These are phyloP conservation scores for Drosophila mulleri DNA, from an alignment of 2,888 invertebrate genomes.

Conservation along the genomic window DNA sequence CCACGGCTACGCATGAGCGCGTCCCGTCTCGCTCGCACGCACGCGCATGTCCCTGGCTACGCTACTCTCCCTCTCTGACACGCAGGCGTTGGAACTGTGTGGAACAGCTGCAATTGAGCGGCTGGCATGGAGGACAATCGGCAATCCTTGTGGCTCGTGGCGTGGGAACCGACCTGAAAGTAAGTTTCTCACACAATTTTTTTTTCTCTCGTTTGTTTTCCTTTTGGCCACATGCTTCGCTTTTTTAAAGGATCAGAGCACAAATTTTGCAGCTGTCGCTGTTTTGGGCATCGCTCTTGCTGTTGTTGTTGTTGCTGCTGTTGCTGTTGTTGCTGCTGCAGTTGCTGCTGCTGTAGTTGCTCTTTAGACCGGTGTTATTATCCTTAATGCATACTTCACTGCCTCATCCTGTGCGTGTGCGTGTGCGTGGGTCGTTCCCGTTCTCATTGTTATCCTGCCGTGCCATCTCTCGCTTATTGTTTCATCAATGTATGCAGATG, in stretches of 20 bases:
- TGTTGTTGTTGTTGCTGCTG: constrained; percentile 30
- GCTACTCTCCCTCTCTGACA: constrained; percentile 45
- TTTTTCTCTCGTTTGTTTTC: constrained; percentile 77
- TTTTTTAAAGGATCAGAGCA: constrained; percentile 81
- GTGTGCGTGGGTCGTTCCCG: constrained; percentile 70
- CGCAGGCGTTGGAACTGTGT: constrained; percentile 46
- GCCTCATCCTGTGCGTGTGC: constrained; percentile 72
- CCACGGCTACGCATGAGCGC: constrained; percentile 53
- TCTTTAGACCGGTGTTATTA: constrained; percentile 78
- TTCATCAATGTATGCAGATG: constrained; percentile 80
- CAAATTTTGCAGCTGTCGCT: constrained; percentile 83
- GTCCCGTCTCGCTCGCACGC: constrained; percentile 45
- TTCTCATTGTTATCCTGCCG: constrained; percentile 74
- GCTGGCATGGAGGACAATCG: constrained; percentile 69
- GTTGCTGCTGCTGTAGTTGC: constrained; percentile 51
- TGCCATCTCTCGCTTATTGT: constrained; percentile 78
- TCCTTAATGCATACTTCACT: constrained; percentile 81
- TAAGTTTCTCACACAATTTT: constrained; percentile 85
- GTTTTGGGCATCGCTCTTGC: constrained; percentile 64
- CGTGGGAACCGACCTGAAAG: constrained; percentile 85
- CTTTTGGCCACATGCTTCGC: constrained; percentile 83
- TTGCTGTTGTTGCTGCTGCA: constrained; percentile 50
- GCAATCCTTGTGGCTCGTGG: constrained; percentile 85
- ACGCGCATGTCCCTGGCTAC: constrained; percentile 12
- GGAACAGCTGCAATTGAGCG: constrained; percentile 71